Evolutionary conservation across 2,888 invertebrate species (phyloP).

Genomic region (Caenorhabditis imperialis): DNA sequence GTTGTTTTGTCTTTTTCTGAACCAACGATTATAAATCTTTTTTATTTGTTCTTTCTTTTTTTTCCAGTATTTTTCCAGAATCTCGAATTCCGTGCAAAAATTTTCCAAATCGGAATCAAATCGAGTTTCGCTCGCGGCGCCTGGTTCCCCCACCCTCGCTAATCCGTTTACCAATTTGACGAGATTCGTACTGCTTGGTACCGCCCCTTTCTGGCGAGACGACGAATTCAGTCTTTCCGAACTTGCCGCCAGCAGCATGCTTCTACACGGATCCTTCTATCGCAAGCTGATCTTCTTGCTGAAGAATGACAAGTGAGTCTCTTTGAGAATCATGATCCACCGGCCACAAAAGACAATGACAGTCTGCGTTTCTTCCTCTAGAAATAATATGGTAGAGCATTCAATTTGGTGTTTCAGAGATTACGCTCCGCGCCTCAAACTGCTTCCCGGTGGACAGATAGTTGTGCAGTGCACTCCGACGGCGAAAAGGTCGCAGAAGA

Average conservation of each 20-base stretch:
- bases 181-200: constrained; percentile 15
- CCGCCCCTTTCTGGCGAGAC: constrained; percentile 14
- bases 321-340: too few relatives aligned
- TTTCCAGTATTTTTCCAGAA: too few relatives aligned
- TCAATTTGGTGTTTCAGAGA: constrained; percentile 19
- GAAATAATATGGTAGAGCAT: too few relatives aligned
- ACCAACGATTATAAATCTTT: too few relatives aligned
- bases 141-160: constrained; percentile 40
- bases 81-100: too few relatives aligned
- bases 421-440: constrained; percentile 38
- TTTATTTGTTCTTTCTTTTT: too few relatives aligned
- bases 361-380: too few relatives aligned
- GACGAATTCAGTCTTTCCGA: not conserved
- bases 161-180: constrained; percentile 1
- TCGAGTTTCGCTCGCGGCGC: not conserved
- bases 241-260: constrained; percentile 8
- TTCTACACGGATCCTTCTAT: constrained; percentile 51
- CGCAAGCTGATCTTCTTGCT: constrained; percentile 43
- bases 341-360: too few relatives aligned
- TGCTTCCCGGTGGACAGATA: constrained; percentile 44
- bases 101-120: not conserved
- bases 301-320: constrained; percentile 53
- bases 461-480: constrained; percentile 42
- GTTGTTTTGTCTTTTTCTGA: constrained; percentile 2
- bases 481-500: constrained; percentile 24